Base-by-base conservation (phyloP, 2,797 vertebrate genomes). In the Siniperca obscura region DNA sequence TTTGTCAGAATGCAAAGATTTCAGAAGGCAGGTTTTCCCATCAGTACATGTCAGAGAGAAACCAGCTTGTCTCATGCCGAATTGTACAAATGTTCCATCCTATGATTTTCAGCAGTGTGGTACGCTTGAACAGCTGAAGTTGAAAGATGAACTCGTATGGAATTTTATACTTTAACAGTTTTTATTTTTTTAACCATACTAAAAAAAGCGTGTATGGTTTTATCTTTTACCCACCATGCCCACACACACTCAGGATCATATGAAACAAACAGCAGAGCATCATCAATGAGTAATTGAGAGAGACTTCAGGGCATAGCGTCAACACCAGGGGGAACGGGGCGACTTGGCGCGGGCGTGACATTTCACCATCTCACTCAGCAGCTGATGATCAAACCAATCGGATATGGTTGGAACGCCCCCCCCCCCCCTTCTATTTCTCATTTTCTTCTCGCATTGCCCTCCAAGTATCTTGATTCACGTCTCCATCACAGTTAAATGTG, bases 301-400 rank as follows among this genome's bases (percentile, higher is more conserved):
- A 74, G 90, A 90, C 89, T 89, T 79, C 85, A 82, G 87, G 89
- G 87, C 87, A 83, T 67, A 83, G 84, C 65, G 5, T 88, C 86
- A 69, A 78, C 81, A 78, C 84, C 77, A 57, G 76, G 78, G 81
- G 75, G 76, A 81, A 83, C 81, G n/a, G 82, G 82, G 87, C 53
- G 78, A 87, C 84, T 92, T 94, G 89, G 85, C 80, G 42, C 48
- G 38, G 84, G 78, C 60, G 50, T 70, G 66, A 88, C 78, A 76
- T 90, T 92, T 91, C 78, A 85, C 90, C 86, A 80, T 88, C 85
- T 89, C 89, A 70, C 81, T 87, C 83, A 88, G 84, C 92, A 93
- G 93, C 94, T 93, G 89, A 91, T 92, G 91, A 92, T 91, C 85
- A 86, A 91, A 91, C 90, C 89, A 93, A 93, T 93, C 90, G 90